A percentile compares a stretch with the other conserved stretches of the same genome.
These are phyloP conservation scores for Lethenteron reissneri DNA, from an alignment of 2,113 vertebrate species.

Conservation along the genomic window DNA sequence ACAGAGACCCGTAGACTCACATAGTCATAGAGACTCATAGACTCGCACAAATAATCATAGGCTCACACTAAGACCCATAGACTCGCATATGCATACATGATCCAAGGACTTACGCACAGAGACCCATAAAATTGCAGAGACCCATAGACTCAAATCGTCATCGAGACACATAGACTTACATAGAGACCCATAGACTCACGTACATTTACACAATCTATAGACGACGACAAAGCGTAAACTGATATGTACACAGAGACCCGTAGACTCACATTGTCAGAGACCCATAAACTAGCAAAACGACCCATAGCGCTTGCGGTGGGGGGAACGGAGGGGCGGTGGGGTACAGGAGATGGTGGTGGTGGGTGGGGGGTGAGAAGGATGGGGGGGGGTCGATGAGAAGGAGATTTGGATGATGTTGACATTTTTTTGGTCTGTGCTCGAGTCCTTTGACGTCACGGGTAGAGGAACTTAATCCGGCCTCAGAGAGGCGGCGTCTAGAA, in stretches of 20 bases:
- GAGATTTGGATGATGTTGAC: constrained; percentile 9
- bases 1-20: neutral
- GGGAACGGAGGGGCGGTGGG: neutral
- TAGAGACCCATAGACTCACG: neutral
- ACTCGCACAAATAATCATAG: too few species aligned
- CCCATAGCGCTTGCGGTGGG: too few species aligned
- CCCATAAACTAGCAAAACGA: neutral
- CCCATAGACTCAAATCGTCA: too few species aligned
- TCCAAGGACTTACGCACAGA: too few species aligned
- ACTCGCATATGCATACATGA: too few species aligned
- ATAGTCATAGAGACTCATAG: neutral
- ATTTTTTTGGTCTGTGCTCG: constrained; percentile 2
- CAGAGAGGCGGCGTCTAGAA: neutral
- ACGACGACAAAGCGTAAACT: constrained; percentile 3
- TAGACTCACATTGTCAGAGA: neutral
- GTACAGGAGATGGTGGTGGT: neutral
- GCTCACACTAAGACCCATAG: too few species aligned
- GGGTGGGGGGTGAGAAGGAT: constrained; percentile 12
- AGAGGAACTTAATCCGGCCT: neutral
- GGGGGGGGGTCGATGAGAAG: constrained; percentile 10
- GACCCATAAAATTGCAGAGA: too few species aligned
- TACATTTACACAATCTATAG: neutral
- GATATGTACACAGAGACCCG: neutral
- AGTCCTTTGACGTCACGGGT: neutral
- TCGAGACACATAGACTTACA: too few species aligned